A percentile compares a stretch with the other conserved stretches of the same genome.
Conservation (phyloP, 2,113 vertebrate genomes). For the Addax nasomaculatus region DNA sequence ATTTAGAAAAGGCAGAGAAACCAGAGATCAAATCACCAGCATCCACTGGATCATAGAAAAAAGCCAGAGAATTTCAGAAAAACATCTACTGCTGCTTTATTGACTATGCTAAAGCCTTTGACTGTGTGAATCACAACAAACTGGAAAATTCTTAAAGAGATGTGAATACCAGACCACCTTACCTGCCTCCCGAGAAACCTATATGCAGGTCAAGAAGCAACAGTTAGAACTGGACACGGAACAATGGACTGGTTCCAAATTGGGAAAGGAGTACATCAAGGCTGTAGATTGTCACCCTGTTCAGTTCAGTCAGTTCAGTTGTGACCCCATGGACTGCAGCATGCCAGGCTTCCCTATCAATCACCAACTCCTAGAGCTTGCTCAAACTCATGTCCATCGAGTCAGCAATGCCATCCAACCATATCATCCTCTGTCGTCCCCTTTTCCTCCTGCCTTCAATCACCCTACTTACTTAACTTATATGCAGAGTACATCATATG, state of each 20-base stretch:
- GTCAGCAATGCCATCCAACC: neutral
- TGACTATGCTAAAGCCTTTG: neutral
- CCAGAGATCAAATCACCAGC: neutral
- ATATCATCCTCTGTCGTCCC: neutral
- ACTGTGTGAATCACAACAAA: neutral
- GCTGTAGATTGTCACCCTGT: neutral
- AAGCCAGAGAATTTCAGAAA: neutral
- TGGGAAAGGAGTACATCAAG: neutral
- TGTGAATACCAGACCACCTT: neutral
- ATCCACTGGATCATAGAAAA: neutral
- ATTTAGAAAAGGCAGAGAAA: neutral
- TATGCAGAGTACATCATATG: neutral
- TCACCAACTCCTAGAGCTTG: neutral
- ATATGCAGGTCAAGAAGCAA: neutral
- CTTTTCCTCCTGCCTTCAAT: neutral
- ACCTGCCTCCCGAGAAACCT: neutral
- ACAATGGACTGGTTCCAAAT: neutral
- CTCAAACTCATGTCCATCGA: neutral
- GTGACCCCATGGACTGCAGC: accelerated
- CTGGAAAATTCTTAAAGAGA: neutral
- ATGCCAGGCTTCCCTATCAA: neutral
- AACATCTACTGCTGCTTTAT: neutral
- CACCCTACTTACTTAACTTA: neutral
- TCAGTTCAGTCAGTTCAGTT: neutral
- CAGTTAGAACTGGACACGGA: neutral